Evolutionary conservation across 1,140 invertebrate genomes (phyloP).

Genomic region (Meteorus sp.): DNA sequence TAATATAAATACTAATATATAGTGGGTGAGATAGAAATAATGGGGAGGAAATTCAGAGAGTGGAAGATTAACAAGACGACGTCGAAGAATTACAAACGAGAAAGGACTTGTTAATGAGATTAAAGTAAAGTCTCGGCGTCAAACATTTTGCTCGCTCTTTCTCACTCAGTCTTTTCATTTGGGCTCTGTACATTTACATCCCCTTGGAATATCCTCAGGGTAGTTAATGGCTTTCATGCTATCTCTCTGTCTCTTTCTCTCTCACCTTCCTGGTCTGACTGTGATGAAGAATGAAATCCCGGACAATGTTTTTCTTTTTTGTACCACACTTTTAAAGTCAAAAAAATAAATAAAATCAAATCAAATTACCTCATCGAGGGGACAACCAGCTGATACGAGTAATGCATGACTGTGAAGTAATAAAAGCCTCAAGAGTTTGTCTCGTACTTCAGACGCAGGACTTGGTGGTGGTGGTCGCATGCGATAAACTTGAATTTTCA

Average conservation of each 20-base stretch:
- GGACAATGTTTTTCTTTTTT: background rate
- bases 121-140: conserved; percentile 49
- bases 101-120: conserved; percentile 61
- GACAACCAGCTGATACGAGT: conserved; percentile 85
- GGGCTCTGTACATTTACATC: conserved; percentile 59
- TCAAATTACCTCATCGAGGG: conserved; percentile 82
- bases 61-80: background rate
- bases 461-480: conserved; percentile 68
- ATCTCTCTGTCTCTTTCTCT: too few relatives aligned
- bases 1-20: too few relatives aligned
- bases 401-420: conserved; percentile 85
- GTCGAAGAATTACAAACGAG: conserved; percentile 28
- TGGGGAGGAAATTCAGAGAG: background rate
- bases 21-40: background rate
- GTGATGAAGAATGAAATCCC: background rate
- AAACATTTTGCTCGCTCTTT: conserved; percentile 52
- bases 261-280: too few relatives aligned
- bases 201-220: background rate
- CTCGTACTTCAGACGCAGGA: conserved; percentile 84
- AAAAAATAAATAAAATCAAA: background rate
- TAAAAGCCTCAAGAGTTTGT: conserved; percentile 86
- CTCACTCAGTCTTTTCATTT: too few relatives aligned
- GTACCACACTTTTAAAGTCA: background rate
- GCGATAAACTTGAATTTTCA: conserved; percentile 86
- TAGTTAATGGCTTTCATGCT: conserved; percentile 8